Evolutionary conservation across 2,113 vertebrate species (phyloP).

Genomic region (Oncorhynchus gorbuscha): DNA sequence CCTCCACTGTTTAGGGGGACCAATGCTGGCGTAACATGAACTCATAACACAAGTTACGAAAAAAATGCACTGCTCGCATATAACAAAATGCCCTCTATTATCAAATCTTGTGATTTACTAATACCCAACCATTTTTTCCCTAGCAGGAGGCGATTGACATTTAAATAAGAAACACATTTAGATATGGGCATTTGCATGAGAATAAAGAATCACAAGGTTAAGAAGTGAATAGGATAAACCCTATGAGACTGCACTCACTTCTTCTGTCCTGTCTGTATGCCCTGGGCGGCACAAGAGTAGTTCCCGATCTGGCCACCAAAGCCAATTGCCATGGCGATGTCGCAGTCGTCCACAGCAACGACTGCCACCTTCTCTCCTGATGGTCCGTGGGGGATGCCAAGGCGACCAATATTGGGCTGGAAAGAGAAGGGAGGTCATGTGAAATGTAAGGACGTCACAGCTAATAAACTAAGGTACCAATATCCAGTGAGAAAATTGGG

Average conservation of each 20-base stretch:
- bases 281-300: conserved; percentile 87
- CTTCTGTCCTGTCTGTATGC: conserved; percentile 84
- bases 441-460: neutral
- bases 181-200: conserved; percentile 13
- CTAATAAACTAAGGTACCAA: too few relatives aligned
- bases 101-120: conserved; percentile 4
- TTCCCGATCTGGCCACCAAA: conserved; percentile 81
- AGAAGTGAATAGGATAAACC: neutral
- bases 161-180: conserved; percentile 9
- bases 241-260: conserved; percentile 72
- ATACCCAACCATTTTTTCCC: neutral
- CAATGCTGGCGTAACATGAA: neutral
- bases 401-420: conserved; percentile 82
- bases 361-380: conserved; percentile 86
- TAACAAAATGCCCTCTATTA: neutral
- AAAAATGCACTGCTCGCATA: neutral
- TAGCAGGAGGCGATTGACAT: neutral
- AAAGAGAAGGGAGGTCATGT: conserved; percentile 12
- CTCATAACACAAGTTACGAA: neutral
- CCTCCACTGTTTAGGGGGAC: neutral
- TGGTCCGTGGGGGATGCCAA: conserved; percentile 84
- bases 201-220: neutral
- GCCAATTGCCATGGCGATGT: conserved; percentile 80
- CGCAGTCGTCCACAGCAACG: conserved; percentile 83
- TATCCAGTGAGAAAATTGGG: too few relatives aligned